These are phyloP conservation scores for Brachycybe producta DNA, from an alignment of 2,888 invertebrate species.

Conservation along the genomic window DNA sequence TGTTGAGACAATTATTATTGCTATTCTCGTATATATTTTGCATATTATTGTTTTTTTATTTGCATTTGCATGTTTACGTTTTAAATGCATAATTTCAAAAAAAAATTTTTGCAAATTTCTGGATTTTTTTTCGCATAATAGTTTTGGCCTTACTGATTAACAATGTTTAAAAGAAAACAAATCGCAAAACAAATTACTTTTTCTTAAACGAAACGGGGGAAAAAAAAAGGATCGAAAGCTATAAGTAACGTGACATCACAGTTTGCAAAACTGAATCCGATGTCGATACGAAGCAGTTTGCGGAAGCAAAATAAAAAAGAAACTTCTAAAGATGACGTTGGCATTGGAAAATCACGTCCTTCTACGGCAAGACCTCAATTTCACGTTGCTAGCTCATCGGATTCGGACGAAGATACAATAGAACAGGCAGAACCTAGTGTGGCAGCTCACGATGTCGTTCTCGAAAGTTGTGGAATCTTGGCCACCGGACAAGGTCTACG, in stretches of 20 bases:
- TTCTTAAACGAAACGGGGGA: background rate
- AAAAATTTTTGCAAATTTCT: too few species aligned
- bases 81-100: too few species aligned
- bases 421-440: background rate
- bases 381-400: constrained; percentile 12
- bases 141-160: too few species aligned
- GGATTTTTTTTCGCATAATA: too few species aligned
- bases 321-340: background rate
- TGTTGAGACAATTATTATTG: too few species aligned
- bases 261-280: constrained; percentile 66
- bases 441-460: constrained; percentile 26
- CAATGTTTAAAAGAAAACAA: background rate
- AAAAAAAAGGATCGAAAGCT: constrained; percentile 58
- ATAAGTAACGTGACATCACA: constrained; percentile 73
- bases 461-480: constrained; percentile 34
- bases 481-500: constrained; percentile 28
- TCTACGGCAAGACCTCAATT: constrained; percentile 12
- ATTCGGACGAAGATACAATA: constrained; percentile 11
- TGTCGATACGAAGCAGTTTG: constrained; percentile 28
- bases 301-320: background rate
- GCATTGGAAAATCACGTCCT: too few species aligned
- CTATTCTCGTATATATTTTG: too few species aligned
- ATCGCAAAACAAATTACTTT: constrained; percentile 2
- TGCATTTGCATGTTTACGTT: too few species aligned
- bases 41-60: too few species aligned